A percentile compares a stretch with the other conserved stretches of the same genome.
phyloP scores from a whole-genome alignment of 92 coral and sea anemone species.

The Epizoanthus fatuus region DNA sequence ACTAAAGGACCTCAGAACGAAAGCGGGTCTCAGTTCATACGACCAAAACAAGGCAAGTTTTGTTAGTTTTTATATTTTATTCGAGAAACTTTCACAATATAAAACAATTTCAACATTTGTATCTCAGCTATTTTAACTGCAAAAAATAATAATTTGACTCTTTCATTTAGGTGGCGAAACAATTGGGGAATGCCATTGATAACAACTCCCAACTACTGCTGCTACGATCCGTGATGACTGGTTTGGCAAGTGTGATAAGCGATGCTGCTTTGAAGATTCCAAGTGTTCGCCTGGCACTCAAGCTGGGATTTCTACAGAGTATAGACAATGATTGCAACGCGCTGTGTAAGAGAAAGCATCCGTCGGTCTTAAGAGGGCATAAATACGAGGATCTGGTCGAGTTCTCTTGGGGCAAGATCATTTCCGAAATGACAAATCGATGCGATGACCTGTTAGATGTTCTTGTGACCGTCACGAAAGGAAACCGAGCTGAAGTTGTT shows the following conservation, averaged over 20 bases:
- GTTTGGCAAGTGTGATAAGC: slow-evolving; percentile 3
- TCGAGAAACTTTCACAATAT: too few species aligned
- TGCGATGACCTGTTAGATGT: slow-evolving; percentile 12
- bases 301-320: slow-evolving; percentile 3
- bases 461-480: slow-evolving; percentile 8
- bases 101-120: too few species aligned
- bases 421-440: slow-evolving; percentile 22
- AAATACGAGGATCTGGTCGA: slow-evolving; percentile 15
- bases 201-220: slow-evolving; percentile 5
- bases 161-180: neutral
- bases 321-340: slow-evolving; percentile 1
- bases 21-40: too few species aligned
- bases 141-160: neutral
- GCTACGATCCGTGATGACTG: slow-evolving; percentile 10
- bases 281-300: slow-evolving; percentile 11
- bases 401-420: slow-evolving; percentile 28
- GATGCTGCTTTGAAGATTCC: neutral
- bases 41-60: too few species aligned
- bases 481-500: neutral
- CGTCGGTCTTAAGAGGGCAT: slow-evolving; percentile 22
- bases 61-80: too few species aligned
- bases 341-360: slow-evolving; percentile 2
- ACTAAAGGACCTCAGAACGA: too few species aligned
- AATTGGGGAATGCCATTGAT: slow-evolving; percentile 6
- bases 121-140: too few species aligned